Evolutionary conservation across 2,113 vertebrate species (phyloP).

Genomic region (Sinocyclocheilus anophthalmus): DNA sequence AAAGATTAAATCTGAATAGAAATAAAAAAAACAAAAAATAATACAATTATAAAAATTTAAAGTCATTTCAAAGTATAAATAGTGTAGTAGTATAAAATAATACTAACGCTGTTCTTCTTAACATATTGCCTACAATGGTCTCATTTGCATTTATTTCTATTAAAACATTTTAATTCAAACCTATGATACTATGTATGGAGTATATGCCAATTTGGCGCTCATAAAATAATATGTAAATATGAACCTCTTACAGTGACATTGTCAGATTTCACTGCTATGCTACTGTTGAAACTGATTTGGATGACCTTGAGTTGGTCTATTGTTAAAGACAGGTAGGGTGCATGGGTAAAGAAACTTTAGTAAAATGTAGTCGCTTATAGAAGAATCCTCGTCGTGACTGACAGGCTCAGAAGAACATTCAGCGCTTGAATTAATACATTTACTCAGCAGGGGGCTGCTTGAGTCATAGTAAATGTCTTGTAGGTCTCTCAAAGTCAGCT

Average conservation of each 20-base stretch:
- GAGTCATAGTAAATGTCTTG: conserved; percentile 35
- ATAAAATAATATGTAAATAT: neutral
- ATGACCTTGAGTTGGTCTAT: neutral
- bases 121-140: neutral
- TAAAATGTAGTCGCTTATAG: neutral
- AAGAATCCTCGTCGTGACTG: neutral
- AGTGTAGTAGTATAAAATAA: neutral
- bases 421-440: conserved; percentile 15
- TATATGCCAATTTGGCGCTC: neutral
- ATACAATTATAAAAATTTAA: neutral
- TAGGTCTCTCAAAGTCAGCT: conserved; percentile 15
- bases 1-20: neutral
- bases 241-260: too few species aligned
- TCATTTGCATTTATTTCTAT: neutral
- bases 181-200: neutral
- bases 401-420: conserved; percentile 5
- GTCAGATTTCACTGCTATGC: neutral
- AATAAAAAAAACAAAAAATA: neutral
- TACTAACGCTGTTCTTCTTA: neutral
- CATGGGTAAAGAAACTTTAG: neutral
- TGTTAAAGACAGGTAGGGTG: neutral
- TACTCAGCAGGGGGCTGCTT: conserved; percentile 26
- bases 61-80: neutral
- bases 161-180: neutral
- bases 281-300: neutral